Evolutionary conservation across 2,113 vertebrate species (phyloP).

Genomic region (Orcinus orca): DNA sequence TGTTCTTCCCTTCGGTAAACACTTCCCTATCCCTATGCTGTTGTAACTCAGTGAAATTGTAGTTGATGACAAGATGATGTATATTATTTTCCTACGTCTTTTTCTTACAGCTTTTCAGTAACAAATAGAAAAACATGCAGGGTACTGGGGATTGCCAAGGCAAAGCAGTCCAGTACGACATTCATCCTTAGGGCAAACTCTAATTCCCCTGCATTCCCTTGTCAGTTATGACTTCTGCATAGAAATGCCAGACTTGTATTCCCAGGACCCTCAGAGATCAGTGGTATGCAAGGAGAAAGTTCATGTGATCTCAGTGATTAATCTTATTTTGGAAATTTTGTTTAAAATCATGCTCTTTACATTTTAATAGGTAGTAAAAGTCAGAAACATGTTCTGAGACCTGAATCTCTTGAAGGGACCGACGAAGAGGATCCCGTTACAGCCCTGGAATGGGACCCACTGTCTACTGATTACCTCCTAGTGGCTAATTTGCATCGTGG

Average conservation of each 20-base stretch:
- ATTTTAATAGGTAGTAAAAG: constrained; percentile 89
- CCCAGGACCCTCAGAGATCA: neutral
- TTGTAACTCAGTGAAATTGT: neutral
- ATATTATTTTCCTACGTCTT: neutral
- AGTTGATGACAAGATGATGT: neutral
- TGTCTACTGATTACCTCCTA: constrained; percentile 95
- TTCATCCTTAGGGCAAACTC: neutral
- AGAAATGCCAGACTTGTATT: neutral
- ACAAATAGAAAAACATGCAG: neutral
- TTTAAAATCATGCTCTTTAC: constrained; percentile 20
- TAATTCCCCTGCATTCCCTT: neutral
- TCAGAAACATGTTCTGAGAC: constrained; percentile 95
- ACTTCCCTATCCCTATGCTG: neutral
- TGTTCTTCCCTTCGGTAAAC: neutral
- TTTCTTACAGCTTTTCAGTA: neutral
- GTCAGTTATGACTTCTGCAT: neutral
- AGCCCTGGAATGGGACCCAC: constrained; percentile 96
- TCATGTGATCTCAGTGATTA: neutral
- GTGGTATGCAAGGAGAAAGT: neutral
- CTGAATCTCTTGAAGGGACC: constrained; percentile 94
- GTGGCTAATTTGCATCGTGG: constrained; percentile 96
- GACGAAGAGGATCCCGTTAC: constrained; percentile 97
- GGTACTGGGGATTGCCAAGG: neutral
- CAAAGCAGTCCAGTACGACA: neutral
- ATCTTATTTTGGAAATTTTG: neutral